phyloP scores from a whole-genome alignment of 1,140 invertebrate species.

The Drosophila navojoa region DNA sequence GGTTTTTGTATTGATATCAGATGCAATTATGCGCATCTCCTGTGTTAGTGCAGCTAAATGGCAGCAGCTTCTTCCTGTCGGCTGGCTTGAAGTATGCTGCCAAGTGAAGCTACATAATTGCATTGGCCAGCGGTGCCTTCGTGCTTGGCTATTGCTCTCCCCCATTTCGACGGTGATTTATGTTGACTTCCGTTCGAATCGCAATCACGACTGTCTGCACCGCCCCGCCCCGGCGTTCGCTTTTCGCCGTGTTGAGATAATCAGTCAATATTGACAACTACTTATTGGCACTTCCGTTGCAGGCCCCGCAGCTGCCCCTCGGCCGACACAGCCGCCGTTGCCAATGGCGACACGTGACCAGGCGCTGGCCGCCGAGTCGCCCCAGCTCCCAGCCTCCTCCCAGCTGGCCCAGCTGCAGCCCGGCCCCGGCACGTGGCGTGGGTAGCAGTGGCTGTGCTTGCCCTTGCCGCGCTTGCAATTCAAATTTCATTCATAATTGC shows the following conservation, averaged over 20 bases:
- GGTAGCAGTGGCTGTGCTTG: neutral
- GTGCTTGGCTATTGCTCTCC: neutral
- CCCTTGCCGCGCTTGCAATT: conserved; percentile 55
- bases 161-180: conserved; percentile 57
- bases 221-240: conserved; percentile 13
- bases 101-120: conserved; percentile 67
- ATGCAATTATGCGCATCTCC: conserved; percentile 79
- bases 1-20: conserved; percentile 40
- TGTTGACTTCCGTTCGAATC: conserved; percentile 73
- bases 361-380: neutral
- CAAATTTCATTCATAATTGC: conserved; percentile 80
- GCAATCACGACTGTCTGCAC: conserved; percentile 60
- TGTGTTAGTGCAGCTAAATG: conserved; percentile 68
- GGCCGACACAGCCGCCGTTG: neutral
- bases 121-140: conserved; percentile 30
- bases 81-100: conserved; percentile 63
- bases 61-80: conserved; percentile 76
- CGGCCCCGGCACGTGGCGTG: conserved; percentile 32
- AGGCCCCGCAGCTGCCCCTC: conserved; percentile 3
- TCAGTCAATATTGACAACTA: conserved; percentile 84
- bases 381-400: neutral
- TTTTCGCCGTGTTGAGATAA: conserved; percentile 72
- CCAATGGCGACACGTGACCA: conserved; percentile 63
- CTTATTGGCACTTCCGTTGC: conserved; percentile 81
- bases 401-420: conserved; percentile 1